Evolutionary conservation across 2,888 invertebrate species (phyloP), one percentile per base, ranked within the genome.

Genomic region (Drosophila emarginata): DNA sequence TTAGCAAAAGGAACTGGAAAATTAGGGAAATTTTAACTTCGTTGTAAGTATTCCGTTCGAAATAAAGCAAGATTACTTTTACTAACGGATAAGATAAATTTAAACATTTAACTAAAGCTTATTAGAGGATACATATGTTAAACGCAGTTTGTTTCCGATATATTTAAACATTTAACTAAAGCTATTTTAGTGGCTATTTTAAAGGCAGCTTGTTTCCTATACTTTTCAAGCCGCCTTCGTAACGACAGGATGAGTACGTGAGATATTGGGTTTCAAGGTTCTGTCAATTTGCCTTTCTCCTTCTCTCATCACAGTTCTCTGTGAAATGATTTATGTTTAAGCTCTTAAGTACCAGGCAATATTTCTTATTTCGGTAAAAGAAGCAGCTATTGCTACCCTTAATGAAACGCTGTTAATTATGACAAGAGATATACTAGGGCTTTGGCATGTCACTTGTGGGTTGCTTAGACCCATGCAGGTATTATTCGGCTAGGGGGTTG

Each of bases 321-420:
- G 18, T n/a, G 45, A 45, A 45, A 11, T 36, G 54, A 54, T 54
- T 54, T 21, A 36, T 15, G 12, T 32, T 36, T 54, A 79, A 78
- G 79, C 81, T 66, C 65, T 70, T 76, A 78, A 78, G 81, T 69
- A 68, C 18, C 69, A 69, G 64, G 64, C 74, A 80, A 72, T 78
- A 76, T 67, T 72, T 18, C 37, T 40, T 9, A 15, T 45, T 45
- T 15, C n/a, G 40, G 40, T 45, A 45, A 45, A 45, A 45, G 32
- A 32, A 32, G 9, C 32, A 9, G 32, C 32, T 4, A 21, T 40
- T n/a, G 18, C 61, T 60, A 32, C 51, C 52, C 61, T 74, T 79
- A 79, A 79, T 79, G 79, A 70, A 45, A 70, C 63, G 66, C 72
- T 66, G 66, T 81, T 79, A 79, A 81, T 81, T 79, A 79, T 72